A percentile compares a stretch with the other conserved stretches of the same genome.
phyloP scores from a whole-genome alignment of 2,113 vertebrate genomes.

The Todiramphus chloris region DNA sequence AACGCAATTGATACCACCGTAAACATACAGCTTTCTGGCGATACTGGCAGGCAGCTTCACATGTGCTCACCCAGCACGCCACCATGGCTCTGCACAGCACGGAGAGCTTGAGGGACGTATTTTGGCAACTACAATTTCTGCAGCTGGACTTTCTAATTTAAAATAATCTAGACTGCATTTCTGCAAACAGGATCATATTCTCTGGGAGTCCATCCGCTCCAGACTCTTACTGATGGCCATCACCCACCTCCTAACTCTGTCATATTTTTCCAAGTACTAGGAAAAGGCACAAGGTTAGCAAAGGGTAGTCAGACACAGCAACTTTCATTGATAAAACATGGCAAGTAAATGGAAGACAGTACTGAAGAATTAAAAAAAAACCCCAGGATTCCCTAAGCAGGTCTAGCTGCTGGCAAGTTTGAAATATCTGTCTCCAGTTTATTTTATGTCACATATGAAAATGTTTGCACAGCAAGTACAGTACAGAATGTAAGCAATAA shows the following conservation, averaged over 20 bases:
- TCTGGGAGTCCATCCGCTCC: neutral
- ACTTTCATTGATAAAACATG: neutral
- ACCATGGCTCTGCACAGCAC: neutral
- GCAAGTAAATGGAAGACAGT: neutral
- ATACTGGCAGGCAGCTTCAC: neutral
- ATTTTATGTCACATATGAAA: neutral
- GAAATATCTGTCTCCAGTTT: neutral
- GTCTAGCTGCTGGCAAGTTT: neutral
- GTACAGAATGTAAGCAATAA: neutral
- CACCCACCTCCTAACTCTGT: neutral
- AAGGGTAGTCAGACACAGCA: neutral
- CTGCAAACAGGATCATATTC: neutral
- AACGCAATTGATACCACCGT: neutral
- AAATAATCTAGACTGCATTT: neutral
- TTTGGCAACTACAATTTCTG: neutral
- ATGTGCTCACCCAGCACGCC: neutral
- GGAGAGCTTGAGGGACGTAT: accelerated
- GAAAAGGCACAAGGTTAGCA: neutral
- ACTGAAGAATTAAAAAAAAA: neutral
- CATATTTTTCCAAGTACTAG: neutral
- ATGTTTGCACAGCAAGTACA: neutral
- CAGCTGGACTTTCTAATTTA: neutral
- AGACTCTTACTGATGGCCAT: neutral
- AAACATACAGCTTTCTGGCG: neutral
- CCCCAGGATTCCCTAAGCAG: neutral